Evolutionary conservation across 2,888 invertebrate genomes (phyloP), one percentile per base, ranked within the genome.

Genomic region (Automeris io): DNA sequence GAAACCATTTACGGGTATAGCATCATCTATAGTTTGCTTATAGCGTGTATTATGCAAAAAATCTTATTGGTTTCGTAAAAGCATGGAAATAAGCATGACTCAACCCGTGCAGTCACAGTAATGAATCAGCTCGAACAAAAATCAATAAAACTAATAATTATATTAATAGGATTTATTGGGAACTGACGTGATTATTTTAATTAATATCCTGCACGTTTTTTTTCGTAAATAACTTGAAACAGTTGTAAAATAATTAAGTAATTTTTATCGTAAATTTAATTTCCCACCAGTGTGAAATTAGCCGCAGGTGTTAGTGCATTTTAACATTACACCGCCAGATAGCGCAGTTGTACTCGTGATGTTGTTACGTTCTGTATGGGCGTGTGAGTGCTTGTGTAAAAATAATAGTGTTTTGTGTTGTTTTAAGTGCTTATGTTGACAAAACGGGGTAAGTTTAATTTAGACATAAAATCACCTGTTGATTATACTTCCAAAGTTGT

Each of bases 331-430:
- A 53, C 48, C 78, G 58, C 70, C 76, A 85, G 86, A 79, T 76
- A 83, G 80, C 83, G 85, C 77, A 81, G 80, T 78, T 60, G 70
- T 77, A 70, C 74, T 72, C 82, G 83, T 85, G 81, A 83, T 85
- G 81, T 83, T 82, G 76, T 77, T 81, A 72, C 80, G 73, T 73
- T 73, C 68, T 57, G 77, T 75, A 77, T 74, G 85, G 86, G 87
- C 85, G 87, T 86, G 81, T 81, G 76, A 82, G 83, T 85, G 85
- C 79, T 81, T 78, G 85, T 82, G 82, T 72, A 72, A 75, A 81
- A 73, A 75, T 70, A 63, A 65, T 56, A 66, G 82, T 85, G 83
- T 81, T 82, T 83, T 79, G 83, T 85, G 83, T 70, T 80, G 71
- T 72, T 75, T 62, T 68, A 73, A 64, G 68, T 59, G 61, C 67